Evolutionary conservation across 2,888 invertebrate genomes (phyloP).

Genomic region (Ischnura elegans): DNA sequence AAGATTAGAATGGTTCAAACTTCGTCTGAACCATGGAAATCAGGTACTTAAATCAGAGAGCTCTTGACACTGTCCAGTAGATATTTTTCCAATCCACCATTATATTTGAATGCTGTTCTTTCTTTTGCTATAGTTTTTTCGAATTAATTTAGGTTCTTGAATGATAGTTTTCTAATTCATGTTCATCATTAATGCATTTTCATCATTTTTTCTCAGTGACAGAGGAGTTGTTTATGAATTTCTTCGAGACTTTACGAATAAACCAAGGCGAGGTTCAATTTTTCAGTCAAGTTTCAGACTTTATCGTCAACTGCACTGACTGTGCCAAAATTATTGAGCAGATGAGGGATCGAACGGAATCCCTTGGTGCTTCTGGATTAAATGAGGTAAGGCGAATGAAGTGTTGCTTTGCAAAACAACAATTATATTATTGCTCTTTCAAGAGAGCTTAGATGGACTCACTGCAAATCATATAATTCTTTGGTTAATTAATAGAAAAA

Average conservation of each 20-base stretch:
- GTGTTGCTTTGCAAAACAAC: no score
- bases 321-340: constrained; percentile 80
- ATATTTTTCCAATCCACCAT: no score
- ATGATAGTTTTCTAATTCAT: no score
- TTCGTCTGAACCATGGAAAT: constrained; percentile 57
- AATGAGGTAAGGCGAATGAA: background rate
- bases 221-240: constrained; percentile 72
- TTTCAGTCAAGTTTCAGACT: constrained; percentile 83
- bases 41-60: constrained; percentile 33
- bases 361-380: constrained; percentile 71
- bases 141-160: no score
- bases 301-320: constrained; percentile 83
- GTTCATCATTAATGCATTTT: background rate
- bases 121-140: no score
- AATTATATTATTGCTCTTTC: no score
- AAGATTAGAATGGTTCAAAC: background rate
- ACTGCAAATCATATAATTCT: no score
- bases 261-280: constrained; percentile 77
- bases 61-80: no score
- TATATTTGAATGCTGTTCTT: no score
- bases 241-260: constrained; percentile 72
- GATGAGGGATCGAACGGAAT: constrained; percentile 75
- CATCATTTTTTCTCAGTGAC: constrained; percentile 69
- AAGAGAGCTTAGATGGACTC: no score
- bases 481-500: no score